Percentiles rank a stretch among this genome's conserved stretches.
These are phyloP conservation scores for Metridium senile DNA, from an alignment of 92 coral and sea anemone genomes.

Conservation along the genomic window DNA sequence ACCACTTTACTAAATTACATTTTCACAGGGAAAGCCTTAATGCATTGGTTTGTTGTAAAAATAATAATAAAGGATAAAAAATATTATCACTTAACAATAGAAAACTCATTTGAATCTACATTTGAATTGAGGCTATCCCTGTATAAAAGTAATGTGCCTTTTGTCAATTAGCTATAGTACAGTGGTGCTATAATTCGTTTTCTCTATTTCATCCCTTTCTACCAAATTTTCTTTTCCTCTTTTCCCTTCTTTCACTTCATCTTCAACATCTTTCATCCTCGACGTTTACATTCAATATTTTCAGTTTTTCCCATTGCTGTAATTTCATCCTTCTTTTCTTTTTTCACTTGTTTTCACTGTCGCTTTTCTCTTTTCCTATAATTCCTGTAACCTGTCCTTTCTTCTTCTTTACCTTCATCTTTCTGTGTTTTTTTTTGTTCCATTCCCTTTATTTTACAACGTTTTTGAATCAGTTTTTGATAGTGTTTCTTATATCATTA, in stretches of 20 bases:
- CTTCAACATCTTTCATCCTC: neutral
- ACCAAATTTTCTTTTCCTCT: neutral
- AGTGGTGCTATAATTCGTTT: no score
- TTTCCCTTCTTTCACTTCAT: neutral
- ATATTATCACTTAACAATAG: no score
- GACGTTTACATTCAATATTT: no score
- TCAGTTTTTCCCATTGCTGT: no score
- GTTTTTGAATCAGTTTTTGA: neutral
- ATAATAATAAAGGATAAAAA: no score
- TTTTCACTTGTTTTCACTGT: neutral
- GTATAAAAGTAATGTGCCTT: no score
- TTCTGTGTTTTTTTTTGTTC: neutral
- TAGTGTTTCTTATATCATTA: neutral
- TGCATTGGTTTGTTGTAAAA: no score
- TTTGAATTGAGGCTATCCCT: no score
- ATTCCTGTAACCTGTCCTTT: neutral
- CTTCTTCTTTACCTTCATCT: neutral
- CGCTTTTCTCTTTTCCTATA: neutral
- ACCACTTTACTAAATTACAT: no score
- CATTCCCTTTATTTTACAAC: neutral
- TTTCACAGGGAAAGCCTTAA: no score
- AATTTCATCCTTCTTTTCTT: neutral
- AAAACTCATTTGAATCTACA: no score
- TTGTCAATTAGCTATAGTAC: no score
- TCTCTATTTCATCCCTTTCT: slow-evolving; percentile 2